These are phyloP conservation scores for Polymixis lichenea DNA, from an alignment of 2,888 invertebrate genomes.

Conservation along the genomic window DNA sequence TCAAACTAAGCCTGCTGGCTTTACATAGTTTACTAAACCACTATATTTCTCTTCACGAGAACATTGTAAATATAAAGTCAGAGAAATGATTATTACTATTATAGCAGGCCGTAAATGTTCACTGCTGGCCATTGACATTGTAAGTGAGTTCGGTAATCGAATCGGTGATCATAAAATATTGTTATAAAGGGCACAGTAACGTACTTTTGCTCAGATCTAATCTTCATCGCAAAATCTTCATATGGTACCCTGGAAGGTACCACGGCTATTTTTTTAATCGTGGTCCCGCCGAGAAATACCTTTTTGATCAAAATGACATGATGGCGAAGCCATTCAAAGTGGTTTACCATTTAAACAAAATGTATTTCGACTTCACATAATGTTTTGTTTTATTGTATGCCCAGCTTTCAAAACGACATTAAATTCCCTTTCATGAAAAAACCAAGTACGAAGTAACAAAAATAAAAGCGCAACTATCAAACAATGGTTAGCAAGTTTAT, in stretches of 20 bases:
- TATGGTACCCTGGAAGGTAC: too few species aligned
- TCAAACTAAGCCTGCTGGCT: not conserved
- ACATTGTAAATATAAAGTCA: slow-evolving; percentile 6
- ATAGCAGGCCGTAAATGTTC: slow-evolving; percentile 20
- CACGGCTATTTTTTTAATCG: too few species aligned
- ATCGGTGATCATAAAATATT: slow-evolving; percentile 37
- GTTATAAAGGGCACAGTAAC: slow-evolving; percentile 15
- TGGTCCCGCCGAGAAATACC: too few species aligned
- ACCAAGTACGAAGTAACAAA: slow-evolving; percentile 26
- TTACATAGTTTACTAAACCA: slow-evolving; percentile 26
- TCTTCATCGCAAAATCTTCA: slow-evolving; percentile 7
- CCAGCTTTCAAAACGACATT: not conserved
- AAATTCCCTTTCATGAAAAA: slow-evolving; percentile 8
- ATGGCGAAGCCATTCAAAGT: not conserved
- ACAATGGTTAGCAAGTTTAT: slow-evolving; percentile 55
- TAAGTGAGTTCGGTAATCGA: slow-evolving; percentile 37
- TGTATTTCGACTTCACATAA: not conserved
- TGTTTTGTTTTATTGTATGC: not conserved
- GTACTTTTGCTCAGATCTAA: not conserved
- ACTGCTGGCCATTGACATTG: too few species aligned
- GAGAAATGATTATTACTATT: slow-evolving; percentile 7
- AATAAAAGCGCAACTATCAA: slow-evolving; percentile 44
- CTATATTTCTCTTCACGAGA: slow-evolving; percentile 10
- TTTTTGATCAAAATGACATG: not conserved
- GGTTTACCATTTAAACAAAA: not conserved